phyloP scores from a whole-genome alignment of 2,888 invertebrate species.

The Ypsolopha sequella region DNA sequence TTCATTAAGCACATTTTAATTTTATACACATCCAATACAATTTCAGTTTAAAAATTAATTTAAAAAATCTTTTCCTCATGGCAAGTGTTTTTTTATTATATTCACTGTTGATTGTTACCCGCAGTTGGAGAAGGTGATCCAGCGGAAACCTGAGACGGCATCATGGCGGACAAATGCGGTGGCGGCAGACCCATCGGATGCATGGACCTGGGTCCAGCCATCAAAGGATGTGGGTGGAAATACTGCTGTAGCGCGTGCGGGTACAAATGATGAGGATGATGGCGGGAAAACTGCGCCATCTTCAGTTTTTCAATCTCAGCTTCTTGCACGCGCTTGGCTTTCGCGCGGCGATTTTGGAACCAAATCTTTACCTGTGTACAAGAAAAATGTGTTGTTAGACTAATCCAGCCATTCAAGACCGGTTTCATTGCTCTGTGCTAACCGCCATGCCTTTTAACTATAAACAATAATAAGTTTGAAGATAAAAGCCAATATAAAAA shows the following conservation, averaged over 20 bases:
- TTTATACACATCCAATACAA: not conserved
- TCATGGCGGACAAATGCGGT: constrained; percentile 51
- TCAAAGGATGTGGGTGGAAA: constrained; percentile 72
- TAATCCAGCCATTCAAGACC: too few species aligned
- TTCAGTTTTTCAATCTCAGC: constrained; percentile 97
- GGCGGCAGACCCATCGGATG: constrained; percentile 61
- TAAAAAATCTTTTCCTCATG: constrained; percentile 18
- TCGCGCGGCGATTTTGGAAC: constrained; percentile 96
- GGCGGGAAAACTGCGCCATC: constrained; percentile 77
- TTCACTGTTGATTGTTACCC: constrained; percentile 31
- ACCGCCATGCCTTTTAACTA: too few species aligned
- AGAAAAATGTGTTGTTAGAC: constrained; percentile 38
- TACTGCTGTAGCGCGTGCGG: constrained; percentile 66
- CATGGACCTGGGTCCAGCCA: constrained; percentile 58
- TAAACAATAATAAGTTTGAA: not conserved
- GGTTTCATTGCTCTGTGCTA: too few species aligned
- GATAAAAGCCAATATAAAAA: not conserved
- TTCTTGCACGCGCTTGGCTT: constrained; percentile 97
- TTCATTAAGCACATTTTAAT: too few species aligned
- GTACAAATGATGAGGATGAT: constrained; percentile 58
- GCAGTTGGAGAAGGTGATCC: constrained; percentile 55
- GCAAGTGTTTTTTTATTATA: not conserved
- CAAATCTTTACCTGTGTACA: constrained; percentile 83
- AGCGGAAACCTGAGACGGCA: constrained; percentile 52
- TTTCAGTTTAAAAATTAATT: constrained; percentile 21